Base-by-base conservation (phyloP, 2,888 invertebrate genomes). In the Oxytorus armatus region DNA sequence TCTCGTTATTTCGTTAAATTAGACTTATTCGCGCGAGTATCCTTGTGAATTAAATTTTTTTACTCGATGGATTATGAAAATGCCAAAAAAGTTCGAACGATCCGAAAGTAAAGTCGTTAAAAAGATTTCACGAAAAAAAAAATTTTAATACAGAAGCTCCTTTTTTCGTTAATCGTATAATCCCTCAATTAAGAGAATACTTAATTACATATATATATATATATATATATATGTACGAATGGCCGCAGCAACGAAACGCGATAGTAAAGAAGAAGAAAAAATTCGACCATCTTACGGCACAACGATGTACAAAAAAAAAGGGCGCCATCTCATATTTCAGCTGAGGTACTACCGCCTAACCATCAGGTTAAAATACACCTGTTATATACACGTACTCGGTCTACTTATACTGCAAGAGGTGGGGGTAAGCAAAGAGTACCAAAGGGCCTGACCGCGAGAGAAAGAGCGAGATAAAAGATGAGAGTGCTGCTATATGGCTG, bases 341-440 rank as follows among this genome's bases (percentile, higher is more conserved):
- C 16, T 16, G 61, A 25, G 51, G 10, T 29, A 61, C 42, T 72
- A 61, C 47, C 51, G 51, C n/a, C n/a, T 42, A 29, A 53, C 18
- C 18, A 44, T 63, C 42, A 10, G 29, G 11, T 42, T 25, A 7
- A 53, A 53, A 53, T 42, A 63, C 53, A 53, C 25, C 61, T 61
- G 61, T 61, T 61, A 39, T 49, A 18, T 39, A 61, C 14, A 39
- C 14, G 1, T 16, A 42, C 25, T 5, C n/a, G 42, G 7, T 44
- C 21, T 66, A 66, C 53, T 63, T 53, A 21, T 23, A 29, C 39
- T 18, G 21, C 18, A 39, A 49, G 18, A 63, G 10, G 42, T 42
- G n/a, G n/a, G n/a, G n/a, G n/a, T n/a, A n/a, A n/a, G n/a, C n/a
- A 63, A 73, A 53, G 63, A 51, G 51, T 61, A 49, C 49, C 23